Evolutionary conservation across 2,797 vertebrate genomes (phyloP), one percentile per base, ranked within the genome.

Genomic region (Mus caroli): DNA sequence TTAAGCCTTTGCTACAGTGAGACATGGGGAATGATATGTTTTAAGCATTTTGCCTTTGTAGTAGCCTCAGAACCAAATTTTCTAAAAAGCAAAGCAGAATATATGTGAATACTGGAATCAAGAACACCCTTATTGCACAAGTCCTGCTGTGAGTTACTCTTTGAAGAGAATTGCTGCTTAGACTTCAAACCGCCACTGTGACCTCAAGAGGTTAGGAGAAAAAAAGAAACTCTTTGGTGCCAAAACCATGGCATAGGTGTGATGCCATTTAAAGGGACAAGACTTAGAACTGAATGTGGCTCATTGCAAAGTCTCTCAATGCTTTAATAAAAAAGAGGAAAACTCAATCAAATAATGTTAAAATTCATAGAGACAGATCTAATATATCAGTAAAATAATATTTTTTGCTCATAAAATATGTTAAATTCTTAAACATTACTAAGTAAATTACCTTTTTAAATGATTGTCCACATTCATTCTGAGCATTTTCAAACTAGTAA

Each of bases 181-280:
- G 95, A 98, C 95, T 97, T 97, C 96, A 98, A 97, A 94, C 93
- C 52, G 82, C 6, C 94, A 94, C 89, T 52, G 43, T 91, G 87
- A 97, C 95, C 84, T 96, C 75, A 88, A 98, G 94, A 79, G 82
- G 88, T 98, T 96, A 97, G 78, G 12, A n/a, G 86, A 31, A 95
- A 96, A 96, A 97, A 90, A 92, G 87, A 96, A 94, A 96, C 76
- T 96, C 84, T 87, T 89, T 89, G 78, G 86, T 88, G 96, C 34
- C 92, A 69, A 96, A 85, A 71, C 92, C 97, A 93, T 95, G 96
- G 97, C 98, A 97, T 98, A 96, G 97, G 93, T 91, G 97, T 90
- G 98, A 97, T 97, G 92, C 94, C 93, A 93, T 94, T 85, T 96
- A 97, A 98, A 88, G 84, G 88, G 75, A 96, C 37, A 97, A 96